Percentiles rank a stretch among this genome's conserved stretches.
These are phyloP conservation scores for Pseudolycoriella hygida DNA, from an alignment of 2,888 invertebrate genomes.

Conservation along the genomic window DNA sequence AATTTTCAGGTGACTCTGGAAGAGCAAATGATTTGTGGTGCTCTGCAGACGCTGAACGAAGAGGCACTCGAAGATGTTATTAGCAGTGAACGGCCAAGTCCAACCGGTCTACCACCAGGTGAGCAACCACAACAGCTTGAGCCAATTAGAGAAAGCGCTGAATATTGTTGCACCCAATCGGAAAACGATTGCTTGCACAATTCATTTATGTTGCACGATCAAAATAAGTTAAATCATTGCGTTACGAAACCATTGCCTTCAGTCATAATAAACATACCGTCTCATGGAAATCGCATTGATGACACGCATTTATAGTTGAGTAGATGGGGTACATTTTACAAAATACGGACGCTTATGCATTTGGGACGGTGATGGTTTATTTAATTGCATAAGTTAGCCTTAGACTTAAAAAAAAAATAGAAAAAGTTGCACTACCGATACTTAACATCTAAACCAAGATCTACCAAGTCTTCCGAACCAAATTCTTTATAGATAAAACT, in stretches of 20 bases:
- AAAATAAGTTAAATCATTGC: background rate
- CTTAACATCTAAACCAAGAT: too few relatives aligned
- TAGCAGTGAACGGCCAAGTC: slow-evolving; percentile 44
- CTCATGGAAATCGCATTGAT: slow-evolving; percentile 11
- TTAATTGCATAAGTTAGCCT: too few relatives aligned
- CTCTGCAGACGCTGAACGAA: slow-evolving; percentile 79
- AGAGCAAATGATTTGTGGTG: slow-evolving; percentile 90
- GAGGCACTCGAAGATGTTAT: slow-evolving; percentile 84
- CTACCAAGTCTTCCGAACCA: too few relatives aligned
- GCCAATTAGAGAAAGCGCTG: slow-evolving; percentile 29
- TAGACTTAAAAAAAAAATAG: too few relatives aligned
- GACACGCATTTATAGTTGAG: slow-evolving; percentile 24
- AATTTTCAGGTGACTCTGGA: slow-evolving; percentile 88
- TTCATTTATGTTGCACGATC: background rate
- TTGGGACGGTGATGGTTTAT: background rate
- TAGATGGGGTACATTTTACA: too few relatives aligned
- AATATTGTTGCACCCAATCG: slow-evolving; percentile 29
- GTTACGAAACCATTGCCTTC: slow-evolving; percentile 17
- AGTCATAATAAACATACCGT: slow-evolving; percentile 23
- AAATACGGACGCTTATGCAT: too few relatives aligned
- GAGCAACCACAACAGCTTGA: slow-evolving; percentile 28
- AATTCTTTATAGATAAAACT: too few relatives aligned
- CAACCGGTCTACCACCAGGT: slow-evolving; percentile 35
- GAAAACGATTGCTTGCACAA: slow-evolving; percentile 8
- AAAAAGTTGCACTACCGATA: too few relatives aligned